Base-by-base conservation (phyloP, 1,140 invertebrate species). In the Saccostrea glomerata region DNA sequence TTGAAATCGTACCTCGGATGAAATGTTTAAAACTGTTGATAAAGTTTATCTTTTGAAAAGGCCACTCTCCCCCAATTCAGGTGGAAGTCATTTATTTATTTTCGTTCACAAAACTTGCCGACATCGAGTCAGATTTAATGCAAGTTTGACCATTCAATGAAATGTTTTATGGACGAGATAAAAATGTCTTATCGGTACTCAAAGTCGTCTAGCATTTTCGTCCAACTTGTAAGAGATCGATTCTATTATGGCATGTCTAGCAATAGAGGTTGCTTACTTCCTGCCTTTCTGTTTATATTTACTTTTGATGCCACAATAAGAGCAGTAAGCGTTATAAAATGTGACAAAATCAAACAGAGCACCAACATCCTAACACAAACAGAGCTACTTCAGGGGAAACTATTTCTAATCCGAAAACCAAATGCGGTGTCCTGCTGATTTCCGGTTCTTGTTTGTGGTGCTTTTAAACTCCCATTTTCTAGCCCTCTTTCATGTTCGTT, bases 41-140 rank as follows among this genome's bases (percentile, higher is more conserved):
- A 77, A 77, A 77, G 70, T 77, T 77, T 77, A 77, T 77, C 70
- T 77, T 77, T 30, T 30, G 70, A 77, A 77, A 77, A 77, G 70
- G 70, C 70, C 70, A 77, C 70, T 77, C 70, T 77, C 70, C 70
- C 70, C 25, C 70, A 77, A 77, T 77, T 77, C 70, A 77, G 70
- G 70, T 77, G 70, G 70, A 30, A 77, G 70, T 77, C 70, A 77
- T 77, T 77, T 77, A 77, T 77, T 77, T 77, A 77, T 77, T 77
- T 77, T 77, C 70, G 70, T 77, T 77, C 70, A 77, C 70, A 77
- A 77, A 77, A 25, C 70, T 30, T 77, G 25, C 70, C 15, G 70
- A 77, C 70, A 77, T 15, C 70, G 30, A 77, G 70, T 77, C 70
- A 77, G 70, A 77, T 77, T 77, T 77, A 77, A 77, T 77, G 70